A percentile compares a stretch with the other conserved stretches of the same genome.
phyloP scores from a whole-genome alignment of 2,797 vertebrate species.

The Xenentodon cancila region DNA sequence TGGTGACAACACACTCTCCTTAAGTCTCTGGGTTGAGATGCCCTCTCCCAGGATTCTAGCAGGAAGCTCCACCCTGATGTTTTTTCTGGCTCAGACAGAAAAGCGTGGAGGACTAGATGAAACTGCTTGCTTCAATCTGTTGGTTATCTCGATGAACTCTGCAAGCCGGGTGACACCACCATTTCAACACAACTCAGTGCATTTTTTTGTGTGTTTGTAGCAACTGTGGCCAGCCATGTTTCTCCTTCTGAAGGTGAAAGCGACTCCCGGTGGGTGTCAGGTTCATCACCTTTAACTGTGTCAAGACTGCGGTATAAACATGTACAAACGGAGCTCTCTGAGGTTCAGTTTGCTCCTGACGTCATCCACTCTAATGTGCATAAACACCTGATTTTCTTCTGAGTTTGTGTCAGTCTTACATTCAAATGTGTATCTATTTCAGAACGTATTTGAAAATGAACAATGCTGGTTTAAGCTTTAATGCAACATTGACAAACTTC shows the following conservation, averaged over 20 bases:
- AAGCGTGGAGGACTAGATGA: conserved; percentile 46
- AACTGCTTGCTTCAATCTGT: conserved; percentile 43
- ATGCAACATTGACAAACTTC: conserved; percentile 2
- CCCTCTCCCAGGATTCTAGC: conserved; percentile 63
- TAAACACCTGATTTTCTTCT: too few species aligned
- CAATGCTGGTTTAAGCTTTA: background rate
- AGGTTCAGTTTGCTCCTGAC: too few species aligned
- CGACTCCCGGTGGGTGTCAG: background rate
- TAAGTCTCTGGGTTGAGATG: conserved; percentile 48
- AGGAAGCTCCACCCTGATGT: conserved; percentile 79
- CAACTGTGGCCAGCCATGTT: background rate
- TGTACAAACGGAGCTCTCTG: too few species aligned
- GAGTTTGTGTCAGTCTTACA: background rate
- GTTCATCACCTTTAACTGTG: too few species aligned
- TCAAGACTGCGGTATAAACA: too few species aligned
- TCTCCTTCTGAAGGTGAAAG: background rate
- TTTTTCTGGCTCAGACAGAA: conserved; percentile 68
- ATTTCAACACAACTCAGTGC: conserved; percentile 6
- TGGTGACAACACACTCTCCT: conserved; percentile 50
- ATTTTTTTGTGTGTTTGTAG: background rate
- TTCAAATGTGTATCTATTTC: background rate
- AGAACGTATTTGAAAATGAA: too few species aligned
- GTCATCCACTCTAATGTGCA: too few species aligned
- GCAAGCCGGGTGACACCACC: conserved; percentile 24
- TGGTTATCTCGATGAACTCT: conserved; percentile 47